Conservation (phyloP, 1,140 invertebrate genomes). For the Sminthurinus signatus region DNA sequence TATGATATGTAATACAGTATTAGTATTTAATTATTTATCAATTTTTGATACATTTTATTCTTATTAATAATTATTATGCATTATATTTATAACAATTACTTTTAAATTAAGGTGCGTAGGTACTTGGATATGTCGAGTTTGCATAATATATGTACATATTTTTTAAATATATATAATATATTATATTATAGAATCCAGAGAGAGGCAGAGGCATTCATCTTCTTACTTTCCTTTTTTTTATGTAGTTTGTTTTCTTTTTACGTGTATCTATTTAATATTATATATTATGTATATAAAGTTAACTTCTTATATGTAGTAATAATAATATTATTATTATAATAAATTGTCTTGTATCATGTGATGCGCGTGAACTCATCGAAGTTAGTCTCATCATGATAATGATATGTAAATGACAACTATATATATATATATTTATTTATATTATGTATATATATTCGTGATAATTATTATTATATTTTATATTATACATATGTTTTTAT, state of each 20-base stretch:
- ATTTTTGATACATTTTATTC: too few relatives aligned
- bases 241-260: neutral
- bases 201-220: neutral
- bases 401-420: neutral
- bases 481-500: too few relatives aligned
- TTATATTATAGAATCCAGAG: neutral
- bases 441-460: too few relatives aligned
- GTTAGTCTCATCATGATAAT: neutral
- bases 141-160: too few relatives aligned
- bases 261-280: neutral
- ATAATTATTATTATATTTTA: too few relatives aligned
- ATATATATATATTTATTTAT: too few relatives aligned
- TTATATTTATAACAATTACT: too few relatives aligned
- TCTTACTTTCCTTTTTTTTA: neutral
- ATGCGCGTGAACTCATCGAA: neutral
- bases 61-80: too few relatives aligned
- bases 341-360: neutral
- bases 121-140: slow-evolving; percentile 6
- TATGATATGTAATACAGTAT: too few relatives aligned
- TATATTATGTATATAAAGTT: neutral
- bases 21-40: too few relatives aligned
- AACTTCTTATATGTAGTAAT: too few relatives aligned
- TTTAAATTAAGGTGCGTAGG: neutral
- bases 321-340: neutral
- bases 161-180: neutral